Percentiles rank a stretch among this genome's conserved stretches.
Evolutionary conservation across 2,797 vertebrate species (phyloP).

Genomic region (Cheirogaleus major): DNA sequence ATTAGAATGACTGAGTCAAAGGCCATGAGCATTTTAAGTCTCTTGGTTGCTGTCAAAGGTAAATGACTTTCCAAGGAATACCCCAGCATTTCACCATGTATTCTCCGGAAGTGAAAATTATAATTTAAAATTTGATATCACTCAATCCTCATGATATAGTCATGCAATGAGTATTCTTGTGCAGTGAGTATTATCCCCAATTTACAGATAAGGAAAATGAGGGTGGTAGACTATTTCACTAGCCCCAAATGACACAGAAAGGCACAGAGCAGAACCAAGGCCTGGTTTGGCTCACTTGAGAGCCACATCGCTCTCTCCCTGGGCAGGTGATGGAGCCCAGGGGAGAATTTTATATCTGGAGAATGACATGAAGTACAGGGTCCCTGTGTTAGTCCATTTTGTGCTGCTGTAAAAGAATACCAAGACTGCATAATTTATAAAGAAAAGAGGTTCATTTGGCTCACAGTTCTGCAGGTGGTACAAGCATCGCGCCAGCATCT

Average conservation of each 20-base stretch:
- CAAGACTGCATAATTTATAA: background rate
- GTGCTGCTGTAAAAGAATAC: background rate
- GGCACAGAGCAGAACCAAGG: background rate
- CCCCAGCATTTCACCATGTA: background rate
- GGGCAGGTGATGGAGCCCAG: background rate
- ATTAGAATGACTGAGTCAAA: background rate
- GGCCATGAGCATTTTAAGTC: background rate
- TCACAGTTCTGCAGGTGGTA: background rate
- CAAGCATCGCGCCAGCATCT: background rate
- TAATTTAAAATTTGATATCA: background rate
- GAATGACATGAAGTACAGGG: background rate
- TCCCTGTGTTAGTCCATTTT: background rate
- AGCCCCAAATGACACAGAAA: background rate
- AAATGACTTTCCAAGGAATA: background rate
- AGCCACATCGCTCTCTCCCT: background rate
- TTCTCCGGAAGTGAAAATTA: background rate
- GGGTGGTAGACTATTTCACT: background rate
- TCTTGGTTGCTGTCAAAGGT: background rate
- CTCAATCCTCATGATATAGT: background rate
- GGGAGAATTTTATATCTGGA: background rate
- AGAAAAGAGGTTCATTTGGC: background rate
- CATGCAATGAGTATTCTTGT: background rate
- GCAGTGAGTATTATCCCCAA: background rate
- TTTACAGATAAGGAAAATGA: slow-evolving; percentile 27
- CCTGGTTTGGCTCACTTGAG: background rate